Conservation (phyloP, 2,888 invertebrate species). For the Bugula neritina region DNA sequence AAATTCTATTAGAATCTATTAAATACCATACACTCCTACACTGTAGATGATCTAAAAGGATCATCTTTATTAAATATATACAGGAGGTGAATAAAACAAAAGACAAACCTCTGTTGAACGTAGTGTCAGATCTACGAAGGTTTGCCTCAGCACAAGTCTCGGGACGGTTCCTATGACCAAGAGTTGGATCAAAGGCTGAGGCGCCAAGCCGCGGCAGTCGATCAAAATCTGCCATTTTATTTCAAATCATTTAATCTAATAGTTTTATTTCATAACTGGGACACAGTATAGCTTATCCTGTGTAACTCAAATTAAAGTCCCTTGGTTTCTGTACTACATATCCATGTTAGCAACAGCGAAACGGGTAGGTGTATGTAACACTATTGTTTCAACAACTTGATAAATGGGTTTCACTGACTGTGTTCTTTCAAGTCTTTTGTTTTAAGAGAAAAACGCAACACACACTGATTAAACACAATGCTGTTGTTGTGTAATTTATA, state of each 20-base stretch:
- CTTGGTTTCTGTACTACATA: not conserved
- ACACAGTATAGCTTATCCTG: no score
- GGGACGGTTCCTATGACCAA: not conserved
- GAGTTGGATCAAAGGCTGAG: conserved; percentile 2
- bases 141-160: not conserved
- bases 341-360: not conserved
- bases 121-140: not conserved
- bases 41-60: no score
- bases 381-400: not conserved
- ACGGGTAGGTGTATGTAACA: not conserved
- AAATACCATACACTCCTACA: no score
- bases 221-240: conserved; percentile 19
- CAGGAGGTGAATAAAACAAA: no score
- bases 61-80: no score
- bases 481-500: not conserved
- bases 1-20: no score
- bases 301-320: no score
- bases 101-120: not conserved
- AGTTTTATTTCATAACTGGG: no score
- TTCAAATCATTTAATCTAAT: no score
- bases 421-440: not conserved
- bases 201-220: conserved; percentile 10
- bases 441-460: not conserved
- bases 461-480: not conserved
- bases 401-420: not conserved